Evolutionary conservation across 2,888 invertebrate genomes (phyloP).

Genomic region (Mimas tiliae): DNA sequence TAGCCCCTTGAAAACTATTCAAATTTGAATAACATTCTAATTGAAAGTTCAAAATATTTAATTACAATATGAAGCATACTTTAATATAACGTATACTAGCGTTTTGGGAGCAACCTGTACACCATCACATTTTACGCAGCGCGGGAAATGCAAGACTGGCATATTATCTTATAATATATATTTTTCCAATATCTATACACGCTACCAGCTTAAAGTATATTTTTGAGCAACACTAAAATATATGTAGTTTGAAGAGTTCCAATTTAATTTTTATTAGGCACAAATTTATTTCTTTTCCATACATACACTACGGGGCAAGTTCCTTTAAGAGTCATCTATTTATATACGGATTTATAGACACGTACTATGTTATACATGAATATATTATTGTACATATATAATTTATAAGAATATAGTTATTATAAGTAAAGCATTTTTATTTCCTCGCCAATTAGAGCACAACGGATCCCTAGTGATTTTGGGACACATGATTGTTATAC

Average conservation of each 20-base stretch:
- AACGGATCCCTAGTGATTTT: conserved; percentile 72
- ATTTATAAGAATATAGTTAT: conserved; percentile 83
- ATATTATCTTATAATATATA: conserved; percentile 53
- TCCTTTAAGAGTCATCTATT: conserved; percentile 52
- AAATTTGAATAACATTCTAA: background rate
- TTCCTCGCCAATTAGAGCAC: conserved; percentile 75
- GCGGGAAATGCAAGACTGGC: conserved; percentile 74
- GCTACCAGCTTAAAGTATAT: conserved; percentile 78
- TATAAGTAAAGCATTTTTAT: conserved; percentile 83
- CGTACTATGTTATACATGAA: conserved; percentile 77
- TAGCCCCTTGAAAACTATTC: background rate
- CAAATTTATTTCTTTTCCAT: conserved; percentile 64
- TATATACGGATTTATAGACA: conserved; percentile 78
- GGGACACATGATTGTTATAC: conserved; percentile 77
- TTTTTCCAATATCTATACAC: conserved; percentile 73
- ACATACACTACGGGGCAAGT: conserved; percentile 56
- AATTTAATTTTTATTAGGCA: conserved; percentile 78
- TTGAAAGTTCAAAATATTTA: background rate
- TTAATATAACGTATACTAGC: conserved; percentile 15
- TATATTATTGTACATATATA: conserved; percentile 78
- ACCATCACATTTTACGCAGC: conserved; percentile 16
- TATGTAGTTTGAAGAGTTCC: conserved; percentile 54
- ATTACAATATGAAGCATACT: conserved; percentile 10
- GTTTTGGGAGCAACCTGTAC: background rate
- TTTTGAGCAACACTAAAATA: conserved; percentile 82